Evolutionary conservation across 2,113 vertebrate species (phyloP), one percentile per base, ranked within the genome.

Genomic region (Puffinus mauretanicus): DNA sequence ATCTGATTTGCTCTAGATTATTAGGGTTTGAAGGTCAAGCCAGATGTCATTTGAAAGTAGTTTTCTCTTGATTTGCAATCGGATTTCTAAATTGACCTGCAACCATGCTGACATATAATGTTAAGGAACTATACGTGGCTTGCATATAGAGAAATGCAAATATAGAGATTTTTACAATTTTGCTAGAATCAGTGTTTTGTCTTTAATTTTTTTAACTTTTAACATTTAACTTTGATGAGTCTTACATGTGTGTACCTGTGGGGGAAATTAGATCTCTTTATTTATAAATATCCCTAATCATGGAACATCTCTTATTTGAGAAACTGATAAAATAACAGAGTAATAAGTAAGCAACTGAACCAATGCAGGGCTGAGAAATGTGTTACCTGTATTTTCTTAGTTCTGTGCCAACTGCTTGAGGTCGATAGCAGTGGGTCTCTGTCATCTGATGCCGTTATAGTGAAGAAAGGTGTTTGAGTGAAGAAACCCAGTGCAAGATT

Each of bases 11-110:
- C 78, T 94, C 40, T 69, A 76, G 77, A 92, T 94, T 96, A 91
- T 85, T 92, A 91, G 58, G 26, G 83, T 85, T 93, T 97, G 83
- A 95, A 96, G 96, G 91, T 93, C 89, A 94, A 84, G 66, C 61
- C 88, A 87, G 88, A 87, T 91, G 70, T 77, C 86, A 60, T 91
- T 80, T 78, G 44, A 72, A 94, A 95, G 83, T 80, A 87, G 90
- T 94, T 95, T 87, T 96, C 32, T 26, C 84, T 86, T 95, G 91
- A 93, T 93, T 94, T 96, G 78, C 78, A 91, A 32, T 88, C 5
- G 38, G 73, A 52, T 94, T 82, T 96, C 58, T 83, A 77, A 96
- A 92, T 64, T 94, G 94, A 96, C 91, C 84, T 96, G 38, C 67
- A 93, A 71, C 95, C 89, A 78, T 86, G 14, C 84, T 94, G 91